A percentile compares a stretch with the other conserved stretches of the same genome.
Conservation (phyloP, 2,888 invertebrate genomes). For the Pycnomerus fuliginosus region DNA sequence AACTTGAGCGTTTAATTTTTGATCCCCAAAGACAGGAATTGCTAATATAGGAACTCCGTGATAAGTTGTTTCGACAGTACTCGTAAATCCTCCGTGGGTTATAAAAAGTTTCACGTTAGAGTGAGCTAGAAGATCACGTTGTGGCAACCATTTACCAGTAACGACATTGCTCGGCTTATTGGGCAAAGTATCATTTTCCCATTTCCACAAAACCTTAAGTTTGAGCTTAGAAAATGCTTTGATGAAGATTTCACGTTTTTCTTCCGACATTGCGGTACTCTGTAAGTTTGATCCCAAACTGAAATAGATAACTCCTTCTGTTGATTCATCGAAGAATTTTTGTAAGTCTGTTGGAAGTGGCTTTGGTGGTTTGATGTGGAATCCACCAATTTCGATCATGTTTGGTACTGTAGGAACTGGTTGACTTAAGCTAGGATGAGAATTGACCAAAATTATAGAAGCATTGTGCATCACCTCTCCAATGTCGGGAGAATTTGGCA, state of each 20-base stretch:
- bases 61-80: conserved; percentile 22
- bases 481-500: conserved; percentile 34
- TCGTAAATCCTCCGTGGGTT: conserved; percentile 19
- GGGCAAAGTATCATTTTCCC: conserved; percentile 57
- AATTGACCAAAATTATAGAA: conserved; percentile 40
- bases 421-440: conserved; percentile 55
- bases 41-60: conserved; percentile 25
- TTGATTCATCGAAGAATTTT: conserved; percentile 55
- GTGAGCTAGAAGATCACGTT: conserved; percentile 35
- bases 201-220: conserved; percentile 68
- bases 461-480: conserved; percentile 35
- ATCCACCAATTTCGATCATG: conserved; percentile 59
- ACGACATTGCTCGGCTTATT: conserved; percentile 48
- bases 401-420: conserved; percentile 57
- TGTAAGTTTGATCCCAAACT: conserved; percentile 62
- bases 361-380: conserved; percentile 47
- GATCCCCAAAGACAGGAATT: conserved; percentile 22
- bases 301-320: conserved; percentile 58
- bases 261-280: conserved; percentile 56
- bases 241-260: conserved; percentile 57
- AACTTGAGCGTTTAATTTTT: conserved; percentile 7
- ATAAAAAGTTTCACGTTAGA: conserved; percentile 20
- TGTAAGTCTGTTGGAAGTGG: conserved; percentile 51
- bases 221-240: conserved; percentile 60
- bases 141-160: conserved; percentile 44